These are phyloP conservation scores for Scaptomyza hsui DNA, from an alignment of 1,140 invertebrate species.

Conservation along the genomic window DNA sequence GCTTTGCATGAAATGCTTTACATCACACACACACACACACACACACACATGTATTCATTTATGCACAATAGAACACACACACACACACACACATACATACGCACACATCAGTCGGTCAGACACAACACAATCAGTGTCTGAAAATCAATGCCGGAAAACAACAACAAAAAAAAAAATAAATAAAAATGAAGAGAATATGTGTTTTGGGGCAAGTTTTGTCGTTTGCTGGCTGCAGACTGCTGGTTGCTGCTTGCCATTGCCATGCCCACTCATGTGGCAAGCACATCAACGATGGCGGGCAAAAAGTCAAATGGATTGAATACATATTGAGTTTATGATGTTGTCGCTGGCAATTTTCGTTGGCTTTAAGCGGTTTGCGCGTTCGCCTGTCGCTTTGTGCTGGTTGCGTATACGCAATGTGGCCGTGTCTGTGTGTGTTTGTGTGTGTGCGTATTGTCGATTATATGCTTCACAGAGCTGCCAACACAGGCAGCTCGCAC, in stretches of 20 bases:
- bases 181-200: constrained; percentile 1
- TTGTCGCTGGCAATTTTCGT: constrained; percentile 81
- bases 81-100: constrained; percentile 14
- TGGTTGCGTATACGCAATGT: constrained; percentile 66
- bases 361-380: constrained; percentile 78
- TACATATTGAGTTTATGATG: constrained; percentile 80
- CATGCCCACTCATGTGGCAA: constrained; percentile 39
- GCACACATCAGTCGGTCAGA: constrained; percentile 66
- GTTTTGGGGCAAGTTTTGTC: constrained; percentile 14
- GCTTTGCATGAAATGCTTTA: constrained; percentile 28
- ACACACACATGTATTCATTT: neutral
- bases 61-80: neutral
- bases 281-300: constrained; percentile 43
- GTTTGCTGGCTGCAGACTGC: constrained; percentile 14
- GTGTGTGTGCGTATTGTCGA: constrained; percentile 61
- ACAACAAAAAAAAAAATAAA: neutral
- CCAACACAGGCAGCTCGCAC: constrained; percentile 60
- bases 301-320: constrained; percentile 82
- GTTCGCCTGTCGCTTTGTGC: constrained; percentile 50
- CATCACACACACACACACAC: constrained; percentile 21
- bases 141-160: constrained; percentile 60
- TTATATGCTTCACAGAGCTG: constrained; percentile 78
- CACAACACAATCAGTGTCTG: constrained; percentile 66
- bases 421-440: constrained; percentile 7
- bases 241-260: neutral